Base-by-base conservation (phyloP, 2,888 invertebrate species). In the Dascillus cervinus region DNA sequence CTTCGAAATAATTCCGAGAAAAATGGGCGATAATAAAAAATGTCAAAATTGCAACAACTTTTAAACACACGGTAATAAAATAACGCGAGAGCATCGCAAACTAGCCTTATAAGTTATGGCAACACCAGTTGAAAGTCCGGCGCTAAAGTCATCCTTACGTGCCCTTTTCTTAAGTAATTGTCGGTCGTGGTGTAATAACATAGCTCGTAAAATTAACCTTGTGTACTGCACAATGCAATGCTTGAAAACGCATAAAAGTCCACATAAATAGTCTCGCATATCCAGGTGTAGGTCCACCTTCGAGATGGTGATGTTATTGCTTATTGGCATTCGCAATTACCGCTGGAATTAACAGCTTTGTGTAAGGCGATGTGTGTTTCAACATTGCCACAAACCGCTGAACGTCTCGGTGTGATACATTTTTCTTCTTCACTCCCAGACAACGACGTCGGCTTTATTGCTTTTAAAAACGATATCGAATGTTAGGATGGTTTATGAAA, bases 171-270 rank as follows among this genome's bases (percentile, higher is more conserved):
- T 48, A 39, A 37, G 43, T 21, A 29, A 25, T 25, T 14, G 37
- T 19, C 15, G 26, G 34, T 34, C 42, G 41, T 41, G 43, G 47
- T 47, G 51, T 49, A 57, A 57, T 59, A 58, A 58, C 52, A 50
- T 50, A 46, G 46, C 44, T 59, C 58, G 55, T 59, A 58, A 59
- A 59, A 59, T 57, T 57, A 57, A 56, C 52, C 56, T 54, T 50
- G 53, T n/a, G n/a, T 47, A 50, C 50, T 50, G 53, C 51, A 55
- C 58, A 55, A 57, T 53, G 53, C 55, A 51, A 52, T 52, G 55
- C 55, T 53, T 50, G 52, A 55, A 57, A 54, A 57, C 52, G 50
- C 58, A 61, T 62, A 61, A 62, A 62, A 58, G 60, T 62, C 59
- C 41, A 56, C 60, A 60, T 61, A 62, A 62, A 62, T 60, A 60